A percentile compares a stretch with the other conserved stretches of the same genome.
Evolutionary conservation across 1,140 invertebrate species (phyloP).

Genomic region (Neodiprion fabricii): DNA sequence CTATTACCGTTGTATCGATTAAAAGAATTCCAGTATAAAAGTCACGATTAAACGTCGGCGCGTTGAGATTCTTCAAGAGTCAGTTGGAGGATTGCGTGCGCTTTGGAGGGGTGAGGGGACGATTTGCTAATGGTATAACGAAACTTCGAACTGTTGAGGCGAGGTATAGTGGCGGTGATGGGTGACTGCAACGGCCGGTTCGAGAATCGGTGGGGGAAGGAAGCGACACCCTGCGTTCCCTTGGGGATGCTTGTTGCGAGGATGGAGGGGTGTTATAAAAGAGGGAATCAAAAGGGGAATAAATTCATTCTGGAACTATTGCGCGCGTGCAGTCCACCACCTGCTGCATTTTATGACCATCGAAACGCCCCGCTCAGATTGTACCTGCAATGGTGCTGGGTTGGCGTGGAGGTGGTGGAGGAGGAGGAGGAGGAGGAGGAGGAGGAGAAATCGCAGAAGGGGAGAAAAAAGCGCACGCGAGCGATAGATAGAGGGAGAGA

Average conservation of each 20-base stretch:
- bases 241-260: no score
- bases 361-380: no score
- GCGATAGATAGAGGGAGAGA: constrained; percentile 13
- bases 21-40: not conserved
- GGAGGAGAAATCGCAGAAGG: constrained; percentile 8
- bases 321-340: no score
- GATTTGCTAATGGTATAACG: not conserved
- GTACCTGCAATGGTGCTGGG: constrained; percentile 41
- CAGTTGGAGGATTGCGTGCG: no score
- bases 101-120: not conserved
- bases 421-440: constrained; percentile 14
- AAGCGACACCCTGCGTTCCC: no score
- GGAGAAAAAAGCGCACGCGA: constrained; percentile 9
- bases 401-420: constrained; percentile 6
- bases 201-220: no score
- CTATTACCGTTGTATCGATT: not conserved
- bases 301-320: no score
- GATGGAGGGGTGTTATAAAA: no score
- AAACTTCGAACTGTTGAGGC: not conserved
- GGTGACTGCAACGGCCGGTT: no score
- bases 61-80: not conserved
- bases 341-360: no score
- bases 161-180: no score
- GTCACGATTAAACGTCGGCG: not conserved
- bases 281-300: no score